phyloP scores from a whole-genome alignment of 2,888 invertebrate species.

The Harpalus rufipes region DNA sequence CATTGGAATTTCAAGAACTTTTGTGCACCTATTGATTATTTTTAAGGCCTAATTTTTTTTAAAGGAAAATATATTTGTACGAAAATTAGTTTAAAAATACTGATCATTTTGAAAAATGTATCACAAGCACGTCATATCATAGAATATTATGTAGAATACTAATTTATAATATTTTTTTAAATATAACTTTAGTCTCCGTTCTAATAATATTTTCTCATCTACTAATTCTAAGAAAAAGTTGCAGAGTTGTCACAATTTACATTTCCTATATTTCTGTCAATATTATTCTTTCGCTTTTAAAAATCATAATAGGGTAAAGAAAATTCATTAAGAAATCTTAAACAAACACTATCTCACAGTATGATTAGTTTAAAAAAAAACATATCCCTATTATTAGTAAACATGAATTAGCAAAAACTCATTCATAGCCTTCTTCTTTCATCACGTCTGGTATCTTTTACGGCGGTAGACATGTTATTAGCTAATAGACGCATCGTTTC shows the following conservation, averaged over 20 bases:
- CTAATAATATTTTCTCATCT: neutral
- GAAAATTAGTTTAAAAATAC: no score
- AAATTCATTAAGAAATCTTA: neutral
- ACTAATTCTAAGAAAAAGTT: neutral
- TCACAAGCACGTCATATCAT: no score
- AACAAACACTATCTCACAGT: neutral
- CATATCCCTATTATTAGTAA: neutral
- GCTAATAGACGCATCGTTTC: constrained; percentile 36
- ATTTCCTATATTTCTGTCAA: neutral
- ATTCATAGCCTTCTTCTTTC: constrained; percentile 28
- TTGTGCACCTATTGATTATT: no score
- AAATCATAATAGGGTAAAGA: neutral
- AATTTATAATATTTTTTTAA: no score
- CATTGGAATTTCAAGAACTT: no score
- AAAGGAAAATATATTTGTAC: no score
- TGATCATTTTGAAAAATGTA: no score
- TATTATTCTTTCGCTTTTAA: neutral
- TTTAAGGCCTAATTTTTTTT: no score
- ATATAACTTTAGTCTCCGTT: no score
- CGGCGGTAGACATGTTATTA: constrained; percentile 17
- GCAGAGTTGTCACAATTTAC: neutral
- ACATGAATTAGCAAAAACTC: constrained; percentile 6
- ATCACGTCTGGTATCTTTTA: constrained; percentile 10
- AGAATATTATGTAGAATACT: no score
- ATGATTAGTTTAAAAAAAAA: neutral